Percentiles rank a stretch among this genome's conserved stretches.
Evolutionary conservation across 1,140 invertebrate genomes (phyloP).

Genomic region (Leucophenga varia): DNA sequence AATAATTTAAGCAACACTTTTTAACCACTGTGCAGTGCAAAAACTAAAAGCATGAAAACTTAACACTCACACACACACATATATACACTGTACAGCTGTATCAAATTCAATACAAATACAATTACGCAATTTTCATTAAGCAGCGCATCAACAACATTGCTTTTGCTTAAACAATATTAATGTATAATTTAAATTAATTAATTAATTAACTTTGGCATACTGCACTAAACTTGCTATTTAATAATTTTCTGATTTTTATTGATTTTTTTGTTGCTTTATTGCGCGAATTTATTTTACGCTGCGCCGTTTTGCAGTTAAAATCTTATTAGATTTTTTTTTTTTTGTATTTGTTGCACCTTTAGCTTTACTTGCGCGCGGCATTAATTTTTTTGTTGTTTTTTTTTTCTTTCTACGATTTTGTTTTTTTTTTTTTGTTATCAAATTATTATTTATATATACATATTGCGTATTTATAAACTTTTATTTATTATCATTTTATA

Average conservation of each 20-base stretch:
- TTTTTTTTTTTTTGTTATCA: no score
- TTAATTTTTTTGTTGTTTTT: no score
- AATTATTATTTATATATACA: no score
- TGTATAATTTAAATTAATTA: not conserved
- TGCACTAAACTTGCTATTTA: not conserved
- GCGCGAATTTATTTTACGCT: slow-evolving; percentile 11
- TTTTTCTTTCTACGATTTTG: no score
- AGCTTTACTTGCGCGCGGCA: no score
- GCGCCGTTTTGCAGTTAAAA: slow-evolving; percentile 3
- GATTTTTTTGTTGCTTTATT: slow-evolving; percentile 9
- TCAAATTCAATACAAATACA: not conserved
- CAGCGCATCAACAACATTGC: slow-evolving; percentile 39
- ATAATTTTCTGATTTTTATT: slow-evolving; percentile 10
- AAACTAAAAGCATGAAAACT: no score
- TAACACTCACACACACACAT: not conserved
- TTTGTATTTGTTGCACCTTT: not conserved
- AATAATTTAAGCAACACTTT: no score
- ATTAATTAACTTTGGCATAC: not conserved
- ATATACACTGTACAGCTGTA: no score
- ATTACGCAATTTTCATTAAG: slow-evolving; percentile 43
- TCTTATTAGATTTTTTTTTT: not conserved
- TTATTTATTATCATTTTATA: no score
- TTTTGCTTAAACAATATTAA: no score
- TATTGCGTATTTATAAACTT: no score
- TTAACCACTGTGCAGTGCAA: no score